A percentile compares a stretch with the other conserved stretches of the same genome.
These are phyloP conservation scores for Patella caerulea DNA, from an alignment of 2,888 invertebrate genomes.

Conservation along the genomic window DNA sequence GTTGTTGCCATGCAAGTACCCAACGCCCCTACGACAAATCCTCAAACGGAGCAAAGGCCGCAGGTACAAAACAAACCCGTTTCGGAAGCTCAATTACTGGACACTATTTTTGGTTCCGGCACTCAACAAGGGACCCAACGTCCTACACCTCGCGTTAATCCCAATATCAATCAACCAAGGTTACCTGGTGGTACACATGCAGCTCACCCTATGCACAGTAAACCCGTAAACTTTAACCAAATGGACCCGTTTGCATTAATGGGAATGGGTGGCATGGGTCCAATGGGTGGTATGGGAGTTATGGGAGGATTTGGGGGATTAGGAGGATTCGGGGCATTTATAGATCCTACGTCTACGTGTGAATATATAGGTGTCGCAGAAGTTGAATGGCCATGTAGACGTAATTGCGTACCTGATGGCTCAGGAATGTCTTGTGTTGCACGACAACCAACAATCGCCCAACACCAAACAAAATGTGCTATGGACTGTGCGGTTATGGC, in stretches of 20 bases:
- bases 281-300: conserved; percentile 15
- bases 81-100: neutral
- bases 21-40: neutral
- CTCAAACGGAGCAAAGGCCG: neutral
- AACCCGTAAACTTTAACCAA: neutral
- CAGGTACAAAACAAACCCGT: neutral
- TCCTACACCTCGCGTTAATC: neutral
- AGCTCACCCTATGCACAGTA: neutral
- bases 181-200: neutral
- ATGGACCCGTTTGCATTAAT: conserved; percentile 1
- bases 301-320: conserved; percentile 11
- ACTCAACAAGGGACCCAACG: neutral
- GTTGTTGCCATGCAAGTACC: neutral
- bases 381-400: neutral
- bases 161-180: neutral
- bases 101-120: neutral
- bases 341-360: neutral
- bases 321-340: neutral
- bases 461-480: neutral
- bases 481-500: neutral
- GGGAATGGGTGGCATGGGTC: conserved; percentile 13
- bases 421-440: neutral
- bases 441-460: neutral
- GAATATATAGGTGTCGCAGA: neutral
- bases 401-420: neutral